These are phyloP conservation scores for Nycteola revayana DNA, from an alignment of 2,888 invertebrate species.

Conservation along the genomic window DNA sequence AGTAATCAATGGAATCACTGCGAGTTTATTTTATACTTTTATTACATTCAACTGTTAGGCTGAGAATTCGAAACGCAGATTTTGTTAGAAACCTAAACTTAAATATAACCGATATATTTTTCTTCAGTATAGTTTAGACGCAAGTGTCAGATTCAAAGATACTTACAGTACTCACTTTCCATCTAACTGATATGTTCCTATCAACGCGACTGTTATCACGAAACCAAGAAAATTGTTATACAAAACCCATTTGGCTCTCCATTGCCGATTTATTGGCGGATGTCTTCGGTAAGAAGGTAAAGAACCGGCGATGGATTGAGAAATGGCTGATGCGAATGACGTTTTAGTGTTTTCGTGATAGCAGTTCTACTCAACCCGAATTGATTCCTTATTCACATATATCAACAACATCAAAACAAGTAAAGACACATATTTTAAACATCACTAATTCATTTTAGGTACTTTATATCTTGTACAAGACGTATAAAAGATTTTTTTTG, in stretches of 20 bases:
- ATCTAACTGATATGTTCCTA: slow-evolving; percentile 73
- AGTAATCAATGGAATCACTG: slow-evolving; percentile 78
- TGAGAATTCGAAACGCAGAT: slow-evolving; percentile 63
- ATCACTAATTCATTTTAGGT: slow-evolving; percentile 42
- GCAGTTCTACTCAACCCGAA: slow-evolving; percentile 48
- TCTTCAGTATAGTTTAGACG: slow-evolving; percentile 35
- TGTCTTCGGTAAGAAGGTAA: slow-evolving; percentile 1
- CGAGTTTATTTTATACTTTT: slow-evolving; percentile 80
- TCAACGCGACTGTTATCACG: slow-evolving; percentile 24
- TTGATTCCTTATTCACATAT: slow-evolving; percentile 77
- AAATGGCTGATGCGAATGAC: not conserved
- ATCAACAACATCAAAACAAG: slow-evolving; percentile 81
- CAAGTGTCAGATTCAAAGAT: slow-evolving; percentile 72
- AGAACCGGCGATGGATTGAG: slow-evolving; percentile 11
- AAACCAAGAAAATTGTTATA: slow-evolving; percentile 7
- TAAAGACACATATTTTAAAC: slow-evolving; percentile 56
- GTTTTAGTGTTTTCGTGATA: slow-evolving; percentile 13
- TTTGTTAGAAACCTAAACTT: slow-evolving; percentile 57
- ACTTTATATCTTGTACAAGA: slow-evolving; percentile 31
- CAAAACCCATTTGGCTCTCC: slow-evolving; percentile 3
- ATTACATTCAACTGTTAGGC: slow-evolving; percentile 76
- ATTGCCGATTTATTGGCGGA: slow-evolving; percentile 7
- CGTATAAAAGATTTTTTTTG: slow-evolving; percentile 8
- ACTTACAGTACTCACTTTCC: slow-evolving; percentile 78
- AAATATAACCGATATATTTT: slow-evolving; percentile 48